These are phyloP conservation scores for Accipiter cooperii DNA, from an alignment of 2,113 vertebrate genomes.

Conservation along the genomic window DNA sequence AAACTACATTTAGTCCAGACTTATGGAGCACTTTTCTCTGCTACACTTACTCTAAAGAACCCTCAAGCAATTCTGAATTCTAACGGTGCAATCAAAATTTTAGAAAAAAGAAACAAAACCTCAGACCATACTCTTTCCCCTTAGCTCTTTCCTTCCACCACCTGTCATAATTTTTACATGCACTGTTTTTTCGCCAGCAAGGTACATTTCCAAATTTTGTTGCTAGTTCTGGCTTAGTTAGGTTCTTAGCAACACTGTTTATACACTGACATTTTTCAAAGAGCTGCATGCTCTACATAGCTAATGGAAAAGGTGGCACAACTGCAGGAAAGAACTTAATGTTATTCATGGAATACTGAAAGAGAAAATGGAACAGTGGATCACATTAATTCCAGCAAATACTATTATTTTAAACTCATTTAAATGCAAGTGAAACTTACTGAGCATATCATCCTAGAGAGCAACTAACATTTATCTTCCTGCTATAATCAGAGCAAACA, in stretches of 20 bases:
- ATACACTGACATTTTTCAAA: constrained; percentile 35
- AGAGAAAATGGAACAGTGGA: constrained; percentile 2
- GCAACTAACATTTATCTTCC: constrained; percentile 7
- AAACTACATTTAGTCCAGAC: not conserved
- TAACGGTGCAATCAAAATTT: not conserved
- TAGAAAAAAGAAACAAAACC: not conserved
- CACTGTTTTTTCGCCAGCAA: not conserved
- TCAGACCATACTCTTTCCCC: not conserved
- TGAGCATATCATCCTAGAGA: not conserved
- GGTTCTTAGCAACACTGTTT: not conserved
- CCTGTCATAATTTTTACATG: not conserved
- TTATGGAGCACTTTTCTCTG: not conserved
- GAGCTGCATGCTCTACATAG: not conserved
- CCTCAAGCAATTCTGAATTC: not conserved
- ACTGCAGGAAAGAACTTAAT: not conserved
- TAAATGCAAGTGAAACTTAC: constrained; percentile 25
- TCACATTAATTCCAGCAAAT: constrained; percentile 29
- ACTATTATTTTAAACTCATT: constrained; percentile 47
- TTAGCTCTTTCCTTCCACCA: not conserved
- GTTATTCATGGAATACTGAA: constrained; percentile 43
- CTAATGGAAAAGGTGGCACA: constrained; percentile 14
- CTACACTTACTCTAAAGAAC: not conserved
- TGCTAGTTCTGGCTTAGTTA: not conserved
- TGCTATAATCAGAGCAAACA: not conserved
- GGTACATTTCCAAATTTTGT: not conserved